These are phyloP conservation scores for Drosophila suboccidentalis DNA, from an alignment of 2,888 invertebrate species.

Conservation along the genomic window DNA sequence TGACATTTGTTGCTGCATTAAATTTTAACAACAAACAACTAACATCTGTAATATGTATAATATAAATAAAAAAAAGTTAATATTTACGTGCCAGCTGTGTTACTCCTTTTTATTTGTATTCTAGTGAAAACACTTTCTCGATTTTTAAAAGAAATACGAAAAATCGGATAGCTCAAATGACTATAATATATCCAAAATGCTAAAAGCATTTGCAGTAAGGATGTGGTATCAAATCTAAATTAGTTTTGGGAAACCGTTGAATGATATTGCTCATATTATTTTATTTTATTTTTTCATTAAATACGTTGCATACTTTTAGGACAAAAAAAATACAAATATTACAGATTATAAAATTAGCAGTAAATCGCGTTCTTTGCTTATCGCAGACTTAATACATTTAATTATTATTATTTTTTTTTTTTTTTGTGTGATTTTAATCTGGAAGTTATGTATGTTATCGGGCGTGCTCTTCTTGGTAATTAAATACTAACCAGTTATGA, in stretches of 20 bases:
- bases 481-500: neutral
- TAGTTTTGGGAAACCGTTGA: neutral
- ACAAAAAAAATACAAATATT: conserved; percentile 16
- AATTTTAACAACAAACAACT: too few relatives aligned
- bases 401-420: neutral
- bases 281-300: neutral
- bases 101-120: too few relatives aligned
- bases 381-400: conserved; percentile 1
- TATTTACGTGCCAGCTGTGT: too few relatives aligned
- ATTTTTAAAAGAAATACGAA: too few relatives aligned
- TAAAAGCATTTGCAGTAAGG: neutral
- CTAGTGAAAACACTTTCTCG: too few relatives aligned
- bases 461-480: conserved; percentile 9
- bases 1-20: too few relatives aligned
- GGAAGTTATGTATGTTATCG: conserved; percentile 3
- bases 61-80: too few relatives aligned
- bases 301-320: conserved; percentile 55
- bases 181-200: too few relatives aligned
- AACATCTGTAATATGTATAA: too few relatives aligned
- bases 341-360: conserved; percentile 2
- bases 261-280: neutral
- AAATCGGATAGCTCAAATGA: too few relatives aligned
- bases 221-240: neutral
- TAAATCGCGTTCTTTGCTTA: conserved; percentile 21
- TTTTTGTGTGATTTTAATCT: neutral